phyloP scores from a whole-genome alignment of 1,140 invertebrate genomes.

The Halyomorpha halys region DNA sequence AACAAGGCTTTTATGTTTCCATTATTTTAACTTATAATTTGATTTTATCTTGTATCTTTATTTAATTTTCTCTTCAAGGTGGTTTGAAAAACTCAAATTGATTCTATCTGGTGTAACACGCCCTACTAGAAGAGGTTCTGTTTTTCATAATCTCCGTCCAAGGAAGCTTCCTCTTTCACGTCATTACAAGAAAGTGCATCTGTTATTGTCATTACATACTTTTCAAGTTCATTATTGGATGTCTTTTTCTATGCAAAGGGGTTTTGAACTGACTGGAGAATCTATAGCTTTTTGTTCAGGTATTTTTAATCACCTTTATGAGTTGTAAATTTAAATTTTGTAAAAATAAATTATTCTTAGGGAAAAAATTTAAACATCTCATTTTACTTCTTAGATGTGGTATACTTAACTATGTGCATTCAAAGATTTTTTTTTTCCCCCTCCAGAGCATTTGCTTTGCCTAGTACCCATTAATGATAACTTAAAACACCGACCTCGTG shows the following conservation, averaged over 20 bases:
- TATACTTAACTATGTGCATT: too few species aligned
- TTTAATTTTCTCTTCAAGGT: slow-evolving; percentile 40
- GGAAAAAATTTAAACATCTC: too few species aligned
- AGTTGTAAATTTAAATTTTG: background rate
- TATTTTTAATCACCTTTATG: slow-evolving; percentile 27
- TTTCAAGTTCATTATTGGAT: slow-evolving; percentile 97
- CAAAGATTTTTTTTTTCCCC: slow-evolving; percentile 9
- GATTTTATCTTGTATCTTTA: background rate
- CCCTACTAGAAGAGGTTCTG: slow-evolving; percentile 76
- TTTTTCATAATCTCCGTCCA: slow-evolving; percentile 75
- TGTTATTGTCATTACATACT: slow-evolving; percentile 75
- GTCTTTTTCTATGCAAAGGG: slow-evolving; percentile 91
- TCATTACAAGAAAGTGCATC: slow-evolving; percentile 80
- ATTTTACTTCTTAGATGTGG: too few species aligned
- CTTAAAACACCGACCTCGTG: slow-evolving; percentile 70
- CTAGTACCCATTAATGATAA: slow-evolving; percentile 71
- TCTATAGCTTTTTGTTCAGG: slow-evolving; percentile 70
- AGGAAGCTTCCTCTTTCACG: slow-evolving; percentile 83
- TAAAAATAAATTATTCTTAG: too few species aligned
- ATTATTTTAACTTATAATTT: too few species aligned
- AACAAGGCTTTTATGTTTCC: too few species aligned
- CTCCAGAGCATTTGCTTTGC: slow-evolving; percentile 59
- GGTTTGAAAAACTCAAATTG: slow-evolving; percentile 91
- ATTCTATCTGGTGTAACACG: slow-evolving; percentile 92
- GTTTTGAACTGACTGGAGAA: slow-evolving; percentile 82